A percentile compares a stretch with the other conserved stretches of the same genome.
These are phyloP conservation scores for Arrhopalites spinosus DNA, from an alignment of 2,888 invertebrate species.

Conservation along the genomic window DNA sequence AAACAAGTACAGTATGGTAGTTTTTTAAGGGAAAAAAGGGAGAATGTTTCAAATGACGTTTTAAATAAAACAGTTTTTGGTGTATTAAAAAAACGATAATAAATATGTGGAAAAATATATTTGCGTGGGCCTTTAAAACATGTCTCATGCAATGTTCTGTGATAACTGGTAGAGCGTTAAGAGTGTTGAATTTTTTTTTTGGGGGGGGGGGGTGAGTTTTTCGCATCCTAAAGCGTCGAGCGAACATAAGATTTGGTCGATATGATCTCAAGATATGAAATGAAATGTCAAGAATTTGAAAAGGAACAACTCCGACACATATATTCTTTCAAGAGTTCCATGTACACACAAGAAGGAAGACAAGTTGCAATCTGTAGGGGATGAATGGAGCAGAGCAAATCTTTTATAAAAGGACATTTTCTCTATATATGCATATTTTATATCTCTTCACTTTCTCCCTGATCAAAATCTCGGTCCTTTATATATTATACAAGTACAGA, in stretches of 20 bases:
- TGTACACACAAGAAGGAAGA: not conserved
- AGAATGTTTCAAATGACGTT: no score
- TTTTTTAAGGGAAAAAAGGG: no score
- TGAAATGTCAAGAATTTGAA: conserved; percentile 4
- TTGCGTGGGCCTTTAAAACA: no score
- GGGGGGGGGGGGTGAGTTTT: no score
- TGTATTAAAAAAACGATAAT: no score
- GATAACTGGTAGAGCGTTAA: no score
- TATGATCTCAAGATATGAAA: conserved; percentile 7
- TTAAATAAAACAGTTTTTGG: no score
- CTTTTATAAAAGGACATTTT: not conserved
- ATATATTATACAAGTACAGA: not conserved
- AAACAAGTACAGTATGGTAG: no score
- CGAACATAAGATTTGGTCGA: conserved; percentile 10
- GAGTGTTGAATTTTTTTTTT: no score
- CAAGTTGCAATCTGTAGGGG: not conserved
- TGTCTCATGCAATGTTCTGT: no score
- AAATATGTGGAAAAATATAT: no score
- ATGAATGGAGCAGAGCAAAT: not conserved
- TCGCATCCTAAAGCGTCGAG: conserved; percentile 1
- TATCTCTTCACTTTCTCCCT: not conserved
- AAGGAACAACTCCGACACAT: not conserved
- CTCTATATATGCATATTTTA: not conserved
- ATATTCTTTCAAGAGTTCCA: not conserved
- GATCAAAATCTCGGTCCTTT: not conserved